phyloP scores from a whole-genome alignment of 2,113 vertebrate species.

The Nothoprocta pentlandii region DNA sequence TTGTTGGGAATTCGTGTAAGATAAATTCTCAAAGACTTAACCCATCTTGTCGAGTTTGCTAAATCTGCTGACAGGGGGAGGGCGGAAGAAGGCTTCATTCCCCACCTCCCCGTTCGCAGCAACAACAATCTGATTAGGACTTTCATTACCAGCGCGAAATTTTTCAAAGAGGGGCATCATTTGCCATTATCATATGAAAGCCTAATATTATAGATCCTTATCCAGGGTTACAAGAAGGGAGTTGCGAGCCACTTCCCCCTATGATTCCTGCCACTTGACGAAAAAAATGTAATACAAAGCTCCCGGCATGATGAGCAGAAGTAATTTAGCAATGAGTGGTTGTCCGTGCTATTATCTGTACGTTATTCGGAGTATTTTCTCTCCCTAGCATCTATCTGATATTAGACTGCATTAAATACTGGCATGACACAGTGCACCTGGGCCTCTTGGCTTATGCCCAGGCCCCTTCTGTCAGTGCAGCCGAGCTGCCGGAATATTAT shows the following conservation, averaged over 20 bases:
- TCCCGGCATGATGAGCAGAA: slow-evolving; percentile 84
- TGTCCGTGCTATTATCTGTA: slow-evolving; percentile 85
- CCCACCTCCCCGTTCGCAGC: slow-evolving; percentile 56
- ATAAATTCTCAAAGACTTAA: slow-evolving; percentile 77
- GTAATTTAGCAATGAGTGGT: slow-evolving; percentile 88
- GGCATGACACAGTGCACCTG: slow-evolving; percentile 79
- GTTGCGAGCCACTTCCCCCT: slow-evolving; percentile 77
- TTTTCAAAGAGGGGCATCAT: slow-evolving; percentile 81
- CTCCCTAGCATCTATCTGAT: slow-evolving; percentile 76
- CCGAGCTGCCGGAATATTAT: slow-evolving; percentile 78
- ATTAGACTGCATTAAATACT: slow-evolving; percentile 77
- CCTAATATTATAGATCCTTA: slow-evolving; percentile 84
- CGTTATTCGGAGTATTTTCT: slow-evolving; percentile 79
- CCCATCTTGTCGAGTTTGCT: slow-evolving; percentile 79
- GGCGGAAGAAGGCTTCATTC: not conserved
- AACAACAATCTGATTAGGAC: slow-evolving; percentile 82
- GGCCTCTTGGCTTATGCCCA: slow-evolving; percentile 79
- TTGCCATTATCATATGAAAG: slow-evolving; percentile 87
- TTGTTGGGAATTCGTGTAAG: slow-evolving; percentile 84
- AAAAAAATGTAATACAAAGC: slow-evolving; percentile 94
- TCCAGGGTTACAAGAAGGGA: slow-evolving; percentile 78
- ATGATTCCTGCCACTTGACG: slow-evolving; percentile 86
- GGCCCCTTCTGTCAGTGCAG: slow-evolving; percentile 75
- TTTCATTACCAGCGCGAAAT: slow-evolving; percentile 83
- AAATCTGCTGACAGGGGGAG: slow-evolving; percentile 62